Evolutionary conservation across 1,140 invertebrate genomes (phyloP).

Genomic region (Vanessa atalanta): DNA sequence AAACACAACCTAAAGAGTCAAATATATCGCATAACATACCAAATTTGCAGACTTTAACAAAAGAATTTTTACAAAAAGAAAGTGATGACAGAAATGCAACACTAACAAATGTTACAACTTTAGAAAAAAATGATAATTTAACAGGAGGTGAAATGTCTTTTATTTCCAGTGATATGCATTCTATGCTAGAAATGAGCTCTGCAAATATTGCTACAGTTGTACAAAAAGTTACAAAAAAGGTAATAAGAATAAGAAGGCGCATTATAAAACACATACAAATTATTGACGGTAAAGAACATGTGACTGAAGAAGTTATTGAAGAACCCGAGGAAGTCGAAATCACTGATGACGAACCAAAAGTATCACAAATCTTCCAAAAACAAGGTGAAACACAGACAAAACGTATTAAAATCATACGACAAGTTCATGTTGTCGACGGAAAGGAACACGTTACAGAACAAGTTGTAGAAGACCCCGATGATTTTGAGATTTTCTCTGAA

Average conservation of each 20-base stretch:
- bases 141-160: background rate
- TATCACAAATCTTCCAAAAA: constrained; percentile 54
- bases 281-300: constrained; percentile 89
- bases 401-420: constrained; percentile 84
- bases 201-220: constrained; percentile 85
- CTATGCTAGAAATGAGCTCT: constrained; percentile 6
- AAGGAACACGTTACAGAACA: constrained; percentile 86
- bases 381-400: constrained; percentile 74
- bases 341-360: constrained; percentile 59
- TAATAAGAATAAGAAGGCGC: constrained; percentile 82
- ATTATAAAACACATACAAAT: constrained; percentile 88
- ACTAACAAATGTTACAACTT: constrained; percentile 36
- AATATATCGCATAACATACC: background rate
- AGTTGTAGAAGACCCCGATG: constrained; percentile 7
- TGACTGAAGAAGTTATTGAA: constrained; percentile 87
- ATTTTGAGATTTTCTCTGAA: background rate
- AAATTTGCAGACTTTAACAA: constrained; percentile 25
- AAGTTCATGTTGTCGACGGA: constrained; percentile 88
- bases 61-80: constrained; percentile 46
- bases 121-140: constrained; percentile 15
- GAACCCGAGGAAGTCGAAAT: constrained; percentile 85
- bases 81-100: constrained; percentile 38
- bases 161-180: background rate
- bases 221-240: constrained; percentile 84
- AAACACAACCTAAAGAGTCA: constrained; percentile 9